A percentile compares a stretch with the other conserved stretches of the same genome.
Conservation (phyloP, 1,140 invertebrate species). For the Cherax quadricarinatus region DNA sequence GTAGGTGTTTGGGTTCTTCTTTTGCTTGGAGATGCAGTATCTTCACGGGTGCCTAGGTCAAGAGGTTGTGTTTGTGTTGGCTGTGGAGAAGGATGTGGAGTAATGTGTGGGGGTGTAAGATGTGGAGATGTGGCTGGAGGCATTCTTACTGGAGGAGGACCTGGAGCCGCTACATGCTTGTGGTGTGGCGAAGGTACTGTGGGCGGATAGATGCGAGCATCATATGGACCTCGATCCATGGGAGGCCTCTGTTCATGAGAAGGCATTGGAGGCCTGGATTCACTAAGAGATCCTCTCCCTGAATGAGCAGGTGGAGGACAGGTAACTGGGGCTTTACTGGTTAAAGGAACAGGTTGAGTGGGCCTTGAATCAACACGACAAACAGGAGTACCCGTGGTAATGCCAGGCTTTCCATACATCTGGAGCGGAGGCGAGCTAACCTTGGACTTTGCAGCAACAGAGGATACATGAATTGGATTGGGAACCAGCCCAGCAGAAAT, state of each 20-base stretch:
- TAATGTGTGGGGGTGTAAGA: conserved; percentile 57
- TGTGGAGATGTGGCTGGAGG: conserved; percentile 68
- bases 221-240: conserved; percentile 76
- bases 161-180: conserved; percentile 73
- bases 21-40: conserved; percentile 62
- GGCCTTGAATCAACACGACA: conserved; percentile 78
- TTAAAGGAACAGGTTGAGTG: conserved; percentile 80
- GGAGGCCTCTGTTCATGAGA: conserved; percentile 78
- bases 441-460: conserved; percentile 81
- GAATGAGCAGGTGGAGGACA: conserved; percentile 78
- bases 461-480: conserved; percentile 68
- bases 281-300: conserved; percentile 61
- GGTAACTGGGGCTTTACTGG: conserved; percentile 81
- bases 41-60: conserved; percentile 63
- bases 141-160: conserved; percentile 73
- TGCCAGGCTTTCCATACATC: conserved; percentile 85
- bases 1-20: conserved; percentile 70
- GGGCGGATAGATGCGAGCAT: conserved; percentile 75
- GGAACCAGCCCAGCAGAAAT: conserved; percentile 67
- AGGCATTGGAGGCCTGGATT: conserved; percentile 66
- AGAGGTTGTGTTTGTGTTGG: conserved; percentile 71
- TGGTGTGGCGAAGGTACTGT: conserved; percentile 71
- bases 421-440: conserved; percentile 88
- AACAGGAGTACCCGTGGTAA: conserved; percentile 81
- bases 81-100: conserved; percentile 53